Percentiles rank a stretch among this genome's conserved stretches.
These are phyloP conservation scores for Mesaphorura yosii DNA, from an alignment of 1,140 invertebrate species.

Conservation along the genomic window DNA sequence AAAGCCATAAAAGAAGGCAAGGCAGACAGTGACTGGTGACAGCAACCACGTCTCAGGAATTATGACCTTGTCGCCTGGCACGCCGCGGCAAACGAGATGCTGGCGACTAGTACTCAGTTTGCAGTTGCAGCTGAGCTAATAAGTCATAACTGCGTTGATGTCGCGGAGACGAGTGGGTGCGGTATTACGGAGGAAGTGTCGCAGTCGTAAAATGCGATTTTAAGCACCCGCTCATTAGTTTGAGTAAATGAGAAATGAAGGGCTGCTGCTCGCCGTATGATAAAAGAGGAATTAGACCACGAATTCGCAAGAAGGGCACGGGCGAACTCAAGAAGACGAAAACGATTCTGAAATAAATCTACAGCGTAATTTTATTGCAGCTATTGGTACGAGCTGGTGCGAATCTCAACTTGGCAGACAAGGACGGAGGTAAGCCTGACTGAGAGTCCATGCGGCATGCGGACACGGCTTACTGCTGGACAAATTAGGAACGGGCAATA, in stretches of 20 bases:
- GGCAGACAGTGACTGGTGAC: no score
- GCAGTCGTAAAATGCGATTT: background rate
- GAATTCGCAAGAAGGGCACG: background rate
- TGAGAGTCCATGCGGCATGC: background rate
- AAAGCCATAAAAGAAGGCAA: no score
- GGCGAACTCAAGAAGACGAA: no score
- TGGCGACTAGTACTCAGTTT: no score
- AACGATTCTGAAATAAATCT: background rate
- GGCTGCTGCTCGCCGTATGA: background rate
- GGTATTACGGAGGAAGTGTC: background rate
- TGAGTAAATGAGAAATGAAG: background rate
- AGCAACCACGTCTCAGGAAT: no score
- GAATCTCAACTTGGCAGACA: slow-evolving; percentile 88
- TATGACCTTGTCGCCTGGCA: no score
- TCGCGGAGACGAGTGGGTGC: no score
- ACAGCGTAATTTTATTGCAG: slow-evolving; percentile 36
- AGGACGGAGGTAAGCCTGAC: slow-evolving; percentile 67
- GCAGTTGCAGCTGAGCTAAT: no score
- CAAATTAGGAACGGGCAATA: background rate
- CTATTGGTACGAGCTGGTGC: slow-evolving; percentile 82
- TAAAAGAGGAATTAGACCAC: background rate
- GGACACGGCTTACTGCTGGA: background rate
- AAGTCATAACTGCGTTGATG: no score
- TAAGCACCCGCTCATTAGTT: background rate
- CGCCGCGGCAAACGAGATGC: no score